Evolutionary conservation across 2,888 invertebrate genomes (phyloP), one percentile per base, ranked within the genome.

Genomic region (Cephus pygmeus): DNA sequence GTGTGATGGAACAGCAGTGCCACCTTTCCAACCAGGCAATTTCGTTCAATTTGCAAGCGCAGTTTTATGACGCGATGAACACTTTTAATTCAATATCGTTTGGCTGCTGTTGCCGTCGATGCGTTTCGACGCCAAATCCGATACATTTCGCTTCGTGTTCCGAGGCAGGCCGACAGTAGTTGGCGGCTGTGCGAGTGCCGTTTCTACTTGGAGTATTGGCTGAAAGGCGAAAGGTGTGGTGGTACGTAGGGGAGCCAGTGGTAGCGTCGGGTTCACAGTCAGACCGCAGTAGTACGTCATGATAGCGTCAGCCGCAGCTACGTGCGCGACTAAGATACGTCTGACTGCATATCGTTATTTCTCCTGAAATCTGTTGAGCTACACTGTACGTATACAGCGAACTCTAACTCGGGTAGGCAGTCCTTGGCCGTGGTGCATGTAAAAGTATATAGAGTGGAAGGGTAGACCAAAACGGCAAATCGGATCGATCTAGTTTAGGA

Each of bases 301-400:
- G 83, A 87, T 86, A 87, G 85, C 83, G 87, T 86, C 87, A 85
- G 79, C 80, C 83, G 80, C 82, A 81, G 82, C 84, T 80, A 83
- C 81, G 80, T 76, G 82, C 73, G 78, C 78, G 80, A 78, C 73
- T 76, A 79, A 80, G 85, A 85, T 84, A 83, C 81, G 83, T 85
- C 85, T 83, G 83, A 84, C 84, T 78, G 75, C 76, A 77, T 78
- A 79, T 80, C 83, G 86, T 86, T 86, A 86, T 85, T 85, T 83
- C 85, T 80, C 82, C 83, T 83, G 79, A 81, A 85, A 84, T 82
- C 80, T 80, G 82, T 30, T 77, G 79, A 73, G 73, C 80, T 75
- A 11, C 6, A 76, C 12, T 36, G 12, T 15, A 15, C 4, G 4
- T 36, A 15, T 4, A 36, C 15, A 36, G 36, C 36, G 12, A 36